phyloP scores from a whole-genome alignment of 2,113 vertebrate genomes.

The Hipposideros armiger region DNA sequence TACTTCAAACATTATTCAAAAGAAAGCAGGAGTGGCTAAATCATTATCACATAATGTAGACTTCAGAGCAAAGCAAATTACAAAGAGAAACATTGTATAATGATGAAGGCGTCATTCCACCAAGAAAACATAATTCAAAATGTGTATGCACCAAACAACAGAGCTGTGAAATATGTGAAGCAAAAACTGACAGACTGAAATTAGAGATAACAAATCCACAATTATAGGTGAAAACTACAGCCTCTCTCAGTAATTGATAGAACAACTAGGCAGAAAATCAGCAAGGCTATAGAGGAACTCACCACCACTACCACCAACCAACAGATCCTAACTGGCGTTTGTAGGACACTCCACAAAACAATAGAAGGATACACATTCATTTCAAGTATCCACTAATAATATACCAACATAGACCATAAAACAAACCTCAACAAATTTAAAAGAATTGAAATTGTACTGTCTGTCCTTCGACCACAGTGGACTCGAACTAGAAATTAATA shows the following conservation, averaged over 20 bases:
- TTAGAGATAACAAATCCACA: constrained; percentile 10
- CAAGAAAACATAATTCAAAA: background rate
- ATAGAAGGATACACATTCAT: background rate
- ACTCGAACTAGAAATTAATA: constrained; percentile 13
- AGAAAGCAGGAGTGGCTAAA: background rate
- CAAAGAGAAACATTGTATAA: background rate
- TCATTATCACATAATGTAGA: background rate
- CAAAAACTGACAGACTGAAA: background rate
- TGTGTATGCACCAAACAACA: background rate
- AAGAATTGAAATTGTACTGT: background rate
- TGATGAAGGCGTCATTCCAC: background rate
- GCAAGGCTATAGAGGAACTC: background rate
- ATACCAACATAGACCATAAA: background rate
- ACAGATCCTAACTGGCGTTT: background rate
- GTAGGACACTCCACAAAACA: background rate
- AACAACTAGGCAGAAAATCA: background rate
- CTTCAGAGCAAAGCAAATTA: background rate
- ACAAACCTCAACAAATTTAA: background rate
- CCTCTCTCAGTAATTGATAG: background rate
- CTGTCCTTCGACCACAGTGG: background rate
- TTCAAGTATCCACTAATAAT: background rate
- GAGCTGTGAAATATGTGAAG: background rate
- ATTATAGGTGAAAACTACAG: background rate
- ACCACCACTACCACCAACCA: background rate
- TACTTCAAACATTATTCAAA: background rate